Evolutionary conservation across 1,140 invertebrate species (phyloP).

Genomic region (Lucilia sericata): DNA sequence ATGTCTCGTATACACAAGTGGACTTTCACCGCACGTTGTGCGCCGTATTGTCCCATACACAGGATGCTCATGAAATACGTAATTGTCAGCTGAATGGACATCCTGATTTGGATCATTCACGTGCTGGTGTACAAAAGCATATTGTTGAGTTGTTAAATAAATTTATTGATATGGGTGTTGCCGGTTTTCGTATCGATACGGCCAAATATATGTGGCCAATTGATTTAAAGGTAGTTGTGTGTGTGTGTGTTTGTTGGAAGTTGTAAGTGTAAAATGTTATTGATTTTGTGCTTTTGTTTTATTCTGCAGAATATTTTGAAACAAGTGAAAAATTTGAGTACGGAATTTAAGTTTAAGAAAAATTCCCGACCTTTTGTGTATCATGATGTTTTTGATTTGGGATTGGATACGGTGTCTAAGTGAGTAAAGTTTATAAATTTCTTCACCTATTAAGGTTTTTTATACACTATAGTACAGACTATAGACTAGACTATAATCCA

Average conservation of each 20-base stretch:
- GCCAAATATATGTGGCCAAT: conserved; percentile 84
- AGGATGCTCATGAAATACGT: conserved; percentile 71
- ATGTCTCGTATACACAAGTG: conserved; percentile 70
- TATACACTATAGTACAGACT: too few relatives aligned
- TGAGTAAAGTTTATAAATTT: conserved; percentile 25
- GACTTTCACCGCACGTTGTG: conserved; percentile 74
- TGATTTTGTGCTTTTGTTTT: not conserved
- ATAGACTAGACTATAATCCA: too few relatives aligned
- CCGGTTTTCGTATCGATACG: conserved; percentile 77
- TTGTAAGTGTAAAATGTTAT: not conserved
- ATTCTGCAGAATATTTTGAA: conserved; percentile 70
- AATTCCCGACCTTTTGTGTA: conserved; percentile 76
- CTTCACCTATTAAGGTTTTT: not conserved
- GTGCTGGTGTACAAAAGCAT: conserved; percentile 76
- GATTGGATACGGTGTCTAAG: conserved; percentile 72
- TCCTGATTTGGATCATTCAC: conserved; percentile 78
- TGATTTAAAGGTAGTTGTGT: conserved; percentile 70
- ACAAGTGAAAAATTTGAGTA: conserved; percentile 73
- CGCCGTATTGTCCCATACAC: conserved; percentile 67
- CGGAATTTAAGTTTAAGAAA: conserved; percentile 72
- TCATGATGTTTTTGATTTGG: conserved; percentile 86
- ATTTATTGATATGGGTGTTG: conserved; percentile 81
- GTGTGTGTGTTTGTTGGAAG: not conserved
- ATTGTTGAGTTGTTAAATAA: conserved; percentile 79
- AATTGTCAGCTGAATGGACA: conserved; percentile 81